Base-by-base conservation (phyloP, 2,888 invertebrate genomes). In the Serrognathus titanus region DNA sequence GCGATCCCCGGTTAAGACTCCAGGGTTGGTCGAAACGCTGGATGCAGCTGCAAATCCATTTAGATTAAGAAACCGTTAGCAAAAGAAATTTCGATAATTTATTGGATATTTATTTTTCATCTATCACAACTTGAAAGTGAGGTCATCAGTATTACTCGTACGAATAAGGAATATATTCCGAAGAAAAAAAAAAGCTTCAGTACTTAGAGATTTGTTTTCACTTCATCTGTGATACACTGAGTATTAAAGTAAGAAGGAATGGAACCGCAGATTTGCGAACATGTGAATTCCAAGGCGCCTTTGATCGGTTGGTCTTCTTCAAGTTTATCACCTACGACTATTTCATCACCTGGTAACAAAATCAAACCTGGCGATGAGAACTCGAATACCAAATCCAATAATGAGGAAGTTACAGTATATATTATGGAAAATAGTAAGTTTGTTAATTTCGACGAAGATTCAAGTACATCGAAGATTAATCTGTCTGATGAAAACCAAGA, bases 1-100 rank as follows among this genome's bases (percentile, higher is more conserved):
- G 81, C 66, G 83, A 84, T 68, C 85, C 85, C 36, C 76, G 83
- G 67, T 83, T 83, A 82, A 83, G 83, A 81, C 72, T 76, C 16
- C 82, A 82, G 75, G 73, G 73, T 53, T 78, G 77, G 71, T 75
- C 74, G 8, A 67, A 69, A 52, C 68, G 71, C 61, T 73, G 69
- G 69, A 71, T 72, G 71, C 71, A 71, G 61, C 57, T 53, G 47
- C 40, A 38, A 8, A 35, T 49, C 41, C 36, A 36, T 35, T 40
- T 35, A 37, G 41, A 52, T 41, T 57, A 57, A 45, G 48, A 8
- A 11, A 43, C 24, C 24, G 24, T 6, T 31, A 31, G 24, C 6
- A 31, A 31, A 31, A 31, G 24, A 31, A 3, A 31, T 31, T 7
- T 31, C 24, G 24, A 31, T 31, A 31, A 31, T 5, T 31, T 31